Conservation (phyloP, 2,888 invertebrate genomes). For the Tiphia femorata region DNA sequence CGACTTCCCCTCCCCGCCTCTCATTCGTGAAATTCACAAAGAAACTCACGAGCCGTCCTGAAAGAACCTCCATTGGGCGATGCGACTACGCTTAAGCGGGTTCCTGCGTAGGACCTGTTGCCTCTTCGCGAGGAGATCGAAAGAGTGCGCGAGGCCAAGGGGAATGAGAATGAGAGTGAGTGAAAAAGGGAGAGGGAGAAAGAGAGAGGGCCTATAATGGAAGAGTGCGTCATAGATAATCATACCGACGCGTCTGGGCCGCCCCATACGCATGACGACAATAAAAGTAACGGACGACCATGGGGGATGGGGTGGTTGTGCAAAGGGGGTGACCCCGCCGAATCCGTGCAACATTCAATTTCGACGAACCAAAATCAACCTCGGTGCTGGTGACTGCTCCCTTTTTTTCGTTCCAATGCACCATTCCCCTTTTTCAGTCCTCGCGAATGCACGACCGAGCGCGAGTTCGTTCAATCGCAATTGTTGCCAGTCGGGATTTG, state of each 20-base stretch:
- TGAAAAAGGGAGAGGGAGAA: constrained; percentile 14
- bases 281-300: constrained; percentile 46
- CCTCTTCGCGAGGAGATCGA: constrained; percentile 35
- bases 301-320: constrained; percentile 20
- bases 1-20: no score
- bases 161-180: not conserved
- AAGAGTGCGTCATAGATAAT: constrained; percentile 62
- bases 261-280: constrained; percentile 37
- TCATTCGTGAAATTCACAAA: constrained; percentile 45
- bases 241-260: constrained; percentile 37
- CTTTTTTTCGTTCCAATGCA: not conserved
- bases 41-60: constrained; percentile 40
- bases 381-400: not conserved
- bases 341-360: constrained; percentile 21
- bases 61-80: constrained; percentile 49
- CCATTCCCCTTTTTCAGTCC: not conserved
- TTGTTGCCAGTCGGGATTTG: no score
- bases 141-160: not conserved
- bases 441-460: no score
- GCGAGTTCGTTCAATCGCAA: no score
- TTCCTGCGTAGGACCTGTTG: constrained; percentile 63
- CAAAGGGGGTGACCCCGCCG: constrained; percentile 13
- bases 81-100: constrained; percentile 52
- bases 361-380: constrained; percentile 16
- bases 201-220: constrained; percentile 52